phyloP scores from a whole-genome alignment of 1,140 invertebrate genomes.

The Megalonaias nervosa region DNA sequence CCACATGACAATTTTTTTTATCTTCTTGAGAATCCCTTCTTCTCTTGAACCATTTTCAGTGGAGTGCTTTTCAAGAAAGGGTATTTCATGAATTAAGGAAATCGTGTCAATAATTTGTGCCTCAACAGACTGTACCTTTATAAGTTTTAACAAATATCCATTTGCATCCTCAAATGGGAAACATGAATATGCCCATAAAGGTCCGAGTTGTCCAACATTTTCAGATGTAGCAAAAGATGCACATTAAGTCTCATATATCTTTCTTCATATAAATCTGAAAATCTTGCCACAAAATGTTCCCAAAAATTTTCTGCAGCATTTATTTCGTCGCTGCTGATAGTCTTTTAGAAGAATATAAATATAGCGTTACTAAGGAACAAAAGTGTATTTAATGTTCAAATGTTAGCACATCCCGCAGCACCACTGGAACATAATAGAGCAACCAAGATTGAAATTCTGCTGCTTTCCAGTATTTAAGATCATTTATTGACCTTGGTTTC shows the following conservation, averaged over 20 bases:
- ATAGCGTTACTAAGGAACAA: background rate
- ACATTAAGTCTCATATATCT: conserved; percentile 15
- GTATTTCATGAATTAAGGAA: no score
- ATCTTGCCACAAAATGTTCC: background rate
- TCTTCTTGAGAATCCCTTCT: no score
- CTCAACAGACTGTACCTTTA: conserved; percentile 33
- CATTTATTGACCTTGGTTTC: background rate
- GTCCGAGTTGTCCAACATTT: background rate
- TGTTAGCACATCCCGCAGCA: no score
- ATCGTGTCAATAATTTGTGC: conserved; percentile 13
- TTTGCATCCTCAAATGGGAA: conserved; percentile 34
- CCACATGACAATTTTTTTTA: no score
- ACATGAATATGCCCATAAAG: conserved; percentile 30
- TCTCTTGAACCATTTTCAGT: no score
- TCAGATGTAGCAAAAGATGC: conserved; percentile 1
- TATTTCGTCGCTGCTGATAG: background rate
- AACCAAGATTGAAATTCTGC: no score
- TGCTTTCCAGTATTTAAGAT: conserved; percentile 1
- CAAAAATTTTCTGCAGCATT: background rate
- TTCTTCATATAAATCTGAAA: background rate
- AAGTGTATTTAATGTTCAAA: no score
- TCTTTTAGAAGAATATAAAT: background rate
- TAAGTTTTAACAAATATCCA: conserved; percentile 27
- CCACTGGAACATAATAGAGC: background rate
- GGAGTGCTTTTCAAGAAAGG: no score